Evolutionary conservation across 2,888 invertebrate species (phyloP), one percentile per base, ranked within the genome.

Genomic region (Caenorhabditis virilis): DNA sequence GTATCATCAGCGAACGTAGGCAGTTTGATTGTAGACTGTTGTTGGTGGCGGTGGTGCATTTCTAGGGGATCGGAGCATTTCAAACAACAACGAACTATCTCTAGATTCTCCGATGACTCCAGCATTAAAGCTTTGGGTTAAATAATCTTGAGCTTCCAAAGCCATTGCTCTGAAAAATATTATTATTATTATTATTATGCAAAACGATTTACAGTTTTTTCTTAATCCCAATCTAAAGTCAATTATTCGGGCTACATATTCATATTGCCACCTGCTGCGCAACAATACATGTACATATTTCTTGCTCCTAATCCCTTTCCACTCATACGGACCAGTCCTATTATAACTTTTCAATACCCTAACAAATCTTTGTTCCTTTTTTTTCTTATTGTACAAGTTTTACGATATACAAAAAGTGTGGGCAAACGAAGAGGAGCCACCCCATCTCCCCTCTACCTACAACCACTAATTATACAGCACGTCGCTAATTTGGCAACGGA

Each of bases 401-500:
- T 30, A 30, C 6, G 30, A 30, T 30, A 30, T 30, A 13, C 30
- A 30, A 30, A 13, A 9, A 9, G 6, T 26, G 4, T n/a, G 41
- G 23, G 16, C 7, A 20, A 20, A 35, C 27, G 50, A 50, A 43
- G 53, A 60, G 60, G n/a, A n/a, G n/a, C n/a, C n/a, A n/a, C n/a
- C n/a, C n/a, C n/a, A n/a, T n/a, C n/a, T n/a, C n/a, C n/a, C n/a
- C n/a, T n/a, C n/a, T n/a, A n/a, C n/a, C n/a, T n/a, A n/a, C n/a
- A n/a, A n/a, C n/a, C 60, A 60, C 60, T 54, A 60, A 60, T 60
- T 60, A 60, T 60, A 60, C 60, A 39, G 49, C 16, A 59, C 38
- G 48, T 36, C 49, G 38, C 60, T 60, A 54, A 54, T 56, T 61
- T 52, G 43, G 45, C 26, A 39, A 6, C 30, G n/a, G 30, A 33